Evolutionary conservation across 2,888 invertebrate genomes (phyloP), one percentile per base, ranked within the genome.

Genomic region (Drosophila anceps): DNA sequence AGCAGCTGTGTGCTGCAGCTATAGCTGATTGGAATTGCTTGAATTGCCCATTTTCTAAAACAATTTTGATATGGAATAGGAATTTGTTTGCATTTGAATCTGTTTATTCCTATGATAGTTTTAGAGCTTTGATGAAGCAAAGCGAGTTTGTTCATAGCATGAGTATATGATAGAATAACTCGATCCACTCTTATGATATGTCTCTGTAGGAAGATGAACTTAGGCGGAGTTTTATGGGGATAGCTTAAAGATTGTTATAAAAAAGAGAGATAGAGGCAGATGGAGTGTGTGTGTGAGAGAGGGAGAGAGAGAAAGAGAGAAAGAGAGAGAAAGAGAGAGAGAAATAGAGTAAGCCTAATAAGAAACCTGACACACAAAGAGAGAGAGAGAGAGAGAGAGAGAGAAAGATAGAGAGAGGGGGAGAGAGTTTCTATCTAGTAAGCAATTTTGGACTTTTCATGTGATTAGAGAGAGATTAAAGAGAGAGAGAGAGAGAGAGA

Each of bases 11-110:
- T 18, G 18, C 10, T 10, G 18, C 41, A 41, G 18, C 39, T 41
- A 41, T 9, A 12, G 41, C 20, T 43, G 31, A 31, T 50, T 33
- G 31, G 33, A 18, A 50, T 50, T 18, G 31, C 8, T 20, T 20
- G 18, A 50, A 33, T 50, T 50, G 50, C 13, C 50, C 13, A 13
- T 50, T 50, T 31, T 50, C 31, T 50, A 8, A 31, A 31, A 50
- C 31, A 31, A 50, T 18, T 29, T 46, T 46, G 15, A 29, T 10
- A 15, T 4, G 18, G 13, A 13, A 8, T 18, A 18, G 7, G 13
- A 50, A 50, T 33, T 50, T 18, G 31, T 31, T 18, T 18, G 48
- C 29, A 50, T 29, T 5, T 29, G n/a, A 18, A 29, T 12, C 18
- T 12, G 18, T 20, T 33, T 13, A 33, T 8, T 13, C 6, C 1